Base-by-base conservation (phyloP, 2,797 vertebrate species). In the Schizopygopsis malacanthus region DNA sequence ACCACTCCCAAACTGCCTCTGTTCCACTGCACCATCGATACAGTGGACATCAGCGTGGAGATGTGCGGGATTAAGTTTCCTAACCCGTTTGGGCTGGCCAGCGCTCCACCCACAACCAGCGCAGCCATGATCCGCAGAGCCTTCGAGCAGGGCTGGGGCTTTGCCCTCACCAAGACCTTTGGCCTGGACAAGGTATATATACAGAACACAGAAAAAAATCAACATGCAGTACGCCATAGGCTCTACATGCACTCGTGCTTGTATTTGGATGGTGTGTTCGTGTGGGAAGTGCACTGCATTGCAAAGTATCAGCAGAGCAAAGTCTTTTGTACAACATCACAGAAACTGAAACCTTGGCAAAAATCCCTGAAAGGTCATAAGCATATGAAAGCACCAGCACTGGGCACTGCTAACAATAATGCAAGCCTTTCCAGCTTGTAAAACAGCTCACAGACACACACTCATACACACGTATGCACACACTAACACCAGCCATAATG, bases 31-130 rank as follows among this genome's bases (percentile, higher is more conserved):
- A 93, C 96, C 6, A 90, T 99, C 0, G 97, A 98, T 90, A 90
- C 94, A 79, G 97, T 98, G 87, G 97, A 98, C 92, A 97, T 98
- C 89, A 96, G 96, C 3, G 93, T 98, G 22, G 96, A 98, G 88
- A 91, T 98, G 92, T 97, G 95, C 52, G 96, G 97, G 65, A 90
- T 99, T 71, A 96, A 92, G 87, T 99, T 99, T 86, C 93, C 90
- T 76, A 99, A 98, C 91, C 98, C 97, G 0, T 99, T 98, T n/a
- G 97, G 97, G 80, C 94, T 99, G 83, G 97, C 98, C 16, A 98
- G 97, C 47, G 97, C 98, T 6, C 96, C 97, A 2, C 97, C 97
- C 78, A 93, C 97, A 69, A 99, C 97, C 28, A 98, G 96, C 87
- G 92, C 96, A 0, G 92, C 97, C 20, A 98, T 98, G 98, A 98